Conservation (phyloP, 2,113 vertebrate species). For the Aphyosemion australe region DNA sequence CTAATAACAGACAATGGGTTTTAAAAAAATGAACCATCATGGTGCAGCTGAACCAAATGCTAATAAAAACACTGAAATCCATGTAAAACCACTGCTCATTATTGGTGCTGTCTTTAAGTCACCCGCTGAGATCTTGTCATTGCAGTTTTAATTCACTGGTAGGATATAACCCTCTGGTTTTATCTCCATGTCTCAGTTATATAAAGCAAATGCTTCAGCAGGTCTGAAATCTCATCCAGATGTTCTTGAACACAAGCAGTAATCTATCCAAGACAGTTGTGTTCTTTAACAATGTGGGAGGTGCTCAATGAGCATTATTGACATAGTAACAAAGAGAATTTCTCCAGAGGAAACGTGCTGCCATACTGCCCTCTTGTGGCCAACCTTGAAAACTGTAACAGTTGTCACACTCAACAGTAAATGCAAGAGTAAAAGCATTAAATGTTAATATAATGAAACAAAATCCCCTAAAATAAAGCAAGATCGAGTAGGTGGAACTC, state of each 20-base stretch:
- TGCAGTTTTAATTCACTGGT: slow-evolving; percentile 5
- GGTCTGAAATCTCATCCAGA: neutral
- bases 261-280: neutral
- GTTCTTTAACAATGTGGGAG: slow-evolving; percentile 13
- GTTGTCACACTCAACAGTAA: neutral
- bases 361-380: slow-evolving; percentile 68
- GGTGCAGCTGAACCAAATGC: neutral
- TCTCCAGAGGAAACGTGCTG: slow-evolving; percentile 14
- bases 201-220: neutral
- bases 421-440: neutral
- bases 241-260: neutral
- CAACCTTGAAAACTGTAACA: slow-evolving; percentile 34
- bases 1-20: slow-evolving; percentile 3
- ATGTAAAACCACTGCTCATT: slow-evolving; percentile 3
- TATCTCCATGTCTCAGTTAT: slow-evolving; percentile 6
- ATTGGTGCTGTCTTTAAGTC: neutral
- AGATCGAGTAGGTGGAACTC: neutral
- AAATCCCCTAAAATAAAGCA: neutral
- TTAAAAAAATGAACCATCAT: neutral
- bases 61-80: slow-evolving; percentile 7
- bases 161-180: neutral
- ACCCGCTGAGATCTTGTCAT: slow-evolving; percentile 7
- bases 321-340: slow-evolving; percentile 14
- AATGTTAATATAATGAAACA: no score
- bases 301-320: slow-evolving; percentile 9